These are phyloP conservation scores for Neomorphus geoffroyi DNA, from an alignment of 2,797 vertebrate species.

Conservation along the genomic window DNA sequence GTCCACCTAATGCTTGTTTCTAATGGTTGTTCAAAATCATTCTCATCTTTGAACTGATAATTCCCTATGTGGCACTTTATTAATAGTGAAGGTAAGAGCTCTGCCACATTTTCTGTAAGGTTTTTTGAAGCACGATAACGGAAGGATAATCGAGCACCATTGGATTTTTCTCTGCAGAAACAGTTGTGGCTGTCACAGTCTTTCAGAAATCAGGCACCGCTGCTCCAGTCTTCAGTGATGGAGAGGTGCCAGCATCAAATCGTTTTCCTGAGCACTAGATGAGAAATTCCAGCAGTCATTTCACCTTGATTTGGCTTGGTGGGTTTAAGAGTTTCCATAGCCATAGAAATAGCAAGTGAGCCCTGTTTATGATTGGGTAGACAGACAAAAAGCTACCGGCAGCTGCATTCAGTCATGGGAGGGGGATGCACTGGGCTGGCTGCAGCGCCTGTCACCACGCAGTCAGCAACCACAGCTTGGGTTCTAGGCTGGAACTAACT, in stretches of 20 bases:
- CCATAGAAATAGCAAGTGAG: background rate
- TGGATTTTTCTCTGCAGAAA: background rate
- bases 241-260: background rate
- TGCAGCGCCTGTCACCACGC: background rate
- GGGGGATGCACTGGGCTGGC: background rate
- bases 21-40: no score
- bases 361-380: background rate
- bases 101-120: background rate
- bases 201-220: background rate
- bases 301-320: background rate
- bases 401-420: background rate
- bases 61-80: background rate
- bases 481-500: background rate
- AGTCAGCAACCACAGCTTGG: background rate
- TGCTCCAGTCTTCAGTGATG: background rate
- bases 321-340: background rate
- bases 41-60: background rate
- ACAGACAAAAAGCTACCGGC: background rate
- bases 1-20: background rate
- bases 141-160: background rate
- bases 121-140: background rate
- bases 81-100: background rate
- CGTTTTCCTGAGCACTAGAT: background rate
- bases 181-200: background rate
- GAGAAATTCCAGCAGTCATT: background rate